Percentiles rank a stretch among this genome's conserved stretches.
Evolutionary conservation across 1,140 invertebrate species (phyloP).

Genomic region (Vanessa atalanta): DNA sequence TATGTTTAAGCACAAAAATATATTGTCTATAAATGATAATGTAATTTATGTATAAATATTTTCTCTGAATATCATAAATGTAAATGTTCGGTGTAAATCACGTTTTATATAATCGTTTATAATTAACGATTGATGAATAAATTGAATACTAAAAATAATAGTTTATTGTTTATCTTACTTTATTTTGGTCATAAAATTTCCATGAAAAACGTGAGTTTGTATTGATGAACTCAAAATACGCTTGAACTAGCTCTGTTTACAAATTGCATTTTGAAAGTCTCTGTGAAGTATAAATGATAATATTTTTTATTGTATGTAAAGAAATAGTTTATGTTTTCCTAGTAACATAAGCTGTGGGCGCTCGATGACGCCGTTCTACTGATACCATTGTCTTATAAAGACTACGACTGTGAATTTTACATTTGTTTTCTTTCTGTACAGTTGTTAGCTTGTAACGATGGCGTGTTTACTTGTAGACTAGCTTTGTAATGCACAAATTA

Average conservation of each 20-base stretch:
- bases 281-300: neutral
- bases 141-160: too few species aligned
- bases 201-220: too few species aligned
- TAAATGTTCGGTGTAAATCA: neutral
- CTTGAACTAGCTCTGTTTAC: neutral
- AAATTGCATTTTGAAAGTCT: neutral
- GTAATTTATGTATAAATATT: slow-evolving; percentile 8
- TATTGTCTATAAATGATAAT: neutral
- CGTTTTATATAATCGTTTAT: neutral
- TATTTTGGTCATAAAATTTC: too few species aligned
- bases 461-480: slow-evolving; percentile 63
- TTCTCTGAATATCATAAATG: slow-evolving; percentile 2
- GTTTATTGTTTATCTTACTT: too few species aligned
- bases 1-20: slow-evolving; percentile 4
- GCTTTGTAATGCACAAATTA: slow-evolving; percentile 67
- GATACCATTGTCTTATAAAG: slow-evolving; percentile 36
- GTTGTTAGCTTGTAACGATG: slow-evolving; percentile 61
- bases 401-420: slow-evolving; percentile 53
- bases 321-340: neutral
- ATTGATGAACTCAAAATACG: too few species aligned
- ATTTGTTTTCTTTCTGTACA: slow-evolving; percentile 58
- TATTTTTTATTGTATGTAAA: neutral
- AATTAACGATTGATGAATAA: too few species aligned
- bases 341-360: neutral
- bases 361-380: neutral